phyloP scores from a whole-genome alignment of 2,113 vertebrate genomes.

The Myiozetetes cayanensis region DNA sequence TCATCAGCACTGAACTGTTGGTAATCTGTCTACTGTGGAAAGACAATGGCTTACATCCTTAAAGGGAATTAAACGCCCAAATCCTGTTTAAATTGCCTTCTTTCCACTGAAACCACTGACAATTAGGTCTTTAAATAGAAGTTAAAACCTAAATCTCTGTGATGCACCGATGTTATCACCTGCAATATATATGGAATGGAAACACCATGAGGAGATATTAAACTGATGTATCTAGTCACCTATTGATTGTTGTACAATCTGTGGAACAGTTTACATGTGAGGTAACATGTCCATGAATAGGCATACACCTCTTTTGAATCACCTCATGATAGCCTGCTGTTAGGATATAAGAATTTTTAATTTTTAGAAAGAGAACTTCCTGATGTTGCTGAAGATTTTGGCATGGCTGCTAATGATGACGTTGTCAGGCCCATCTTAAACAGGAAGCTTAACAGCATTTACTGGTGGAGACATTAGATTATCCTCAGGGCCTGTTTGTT shows the following conservation, averaged over 20 bases:
- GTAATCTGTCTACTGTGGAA: neutral
- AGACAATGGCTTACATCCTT: neutral
- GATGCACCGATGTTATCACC: neutral
- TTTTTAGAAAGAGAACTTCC: neutral
- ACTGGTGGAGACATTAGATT: neutral
- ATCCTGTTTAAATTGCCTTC: conserved; percentile 12
- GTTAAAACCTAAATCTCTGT: neutral
- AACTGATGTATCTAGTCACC: neutral
- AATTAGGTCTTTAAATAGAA: neutral
- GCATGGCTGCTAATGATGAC: neutral
- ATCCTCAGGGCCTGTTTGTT: neutral
- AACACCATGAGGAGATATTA: neutral
- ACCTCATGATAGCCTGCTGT: neutral
- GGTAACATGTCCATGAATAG: neutral
- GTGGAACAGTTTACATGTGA: neutral
- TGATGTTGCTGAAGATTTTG: neutral
- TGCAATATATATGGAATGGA: neutral
- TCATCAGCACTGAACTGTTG: neutral
- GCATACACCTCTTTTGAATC: neutral
- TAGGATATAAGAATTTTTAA: neutral
- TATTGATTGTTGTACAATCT: neutral
- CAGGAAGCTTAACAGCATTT: neutral
- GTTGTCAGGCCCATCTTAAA: neutral
- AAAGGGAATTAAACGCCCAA: neutral
- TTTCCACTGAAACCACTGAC: conserved; percentile 11